Base-by-base conservation (phyloP, 2,797 vertebrate genomes). In the Hypotaenidia okinawae region DNA sequence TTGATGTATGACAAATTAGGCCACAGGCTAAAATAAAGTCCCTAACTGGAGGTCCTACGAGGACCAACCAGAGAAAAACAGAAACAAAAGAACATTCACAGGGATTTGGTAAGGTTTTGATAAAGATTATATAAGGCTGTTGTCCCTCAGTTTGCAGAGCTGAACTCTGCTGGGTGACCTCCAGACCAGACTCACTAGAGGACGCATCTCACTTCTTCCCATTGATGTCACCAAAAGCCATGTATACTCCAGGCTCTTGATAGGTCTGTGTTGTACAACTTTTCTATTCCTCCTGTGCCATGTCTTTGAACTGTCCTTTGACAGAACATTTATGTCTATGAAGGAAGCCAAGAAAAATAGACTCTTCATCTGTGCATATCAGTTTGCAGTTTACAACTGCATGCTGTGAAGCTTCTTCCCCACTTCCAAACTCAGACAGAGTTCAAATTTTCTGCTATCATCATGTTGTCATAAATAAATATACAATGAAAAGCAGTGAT, bases 211-310 rank as follows among this genome's bases (percentile, higher is more conserved):
- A 15, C 49, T 80, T 67, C 73, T 92, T 35, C 45, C 51, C 37
- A 37, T 1, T 45, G 75, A 32, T 76, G 68, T 58, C 37, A 69
- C 79, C 30, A 70, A 64, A 91, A 93, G 61, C n/a, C 58, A 24
- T 16, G 39, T 19, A 33, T n/a, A 17, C 16, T 59, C 23, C 58
- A 63, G 23, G 49, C 9, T 84, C 16, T 28, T 74, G 49, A 25
- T 32, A 64, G 59, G 2, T 16, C 47, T 59, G 28, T 0, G 0
- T n/a, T 58, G 23, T 9, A 7, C 57, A 58, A 16, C 11, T 86
- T 69, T 21, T 43, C 41, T 66, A 28, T 41, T 73, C 21, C 47
- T 70, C 25, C 41, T 74, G 30, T 69, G 27, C 13, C 59, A 28
- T 32, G 24, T 49, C 80, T 86, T 73, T 54, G 73, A 58, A 35